phyloP scores from a whole-genome alignment of 2,888 invertebrate genomes.

The Phragmatobia fuliginosa region DNA sequence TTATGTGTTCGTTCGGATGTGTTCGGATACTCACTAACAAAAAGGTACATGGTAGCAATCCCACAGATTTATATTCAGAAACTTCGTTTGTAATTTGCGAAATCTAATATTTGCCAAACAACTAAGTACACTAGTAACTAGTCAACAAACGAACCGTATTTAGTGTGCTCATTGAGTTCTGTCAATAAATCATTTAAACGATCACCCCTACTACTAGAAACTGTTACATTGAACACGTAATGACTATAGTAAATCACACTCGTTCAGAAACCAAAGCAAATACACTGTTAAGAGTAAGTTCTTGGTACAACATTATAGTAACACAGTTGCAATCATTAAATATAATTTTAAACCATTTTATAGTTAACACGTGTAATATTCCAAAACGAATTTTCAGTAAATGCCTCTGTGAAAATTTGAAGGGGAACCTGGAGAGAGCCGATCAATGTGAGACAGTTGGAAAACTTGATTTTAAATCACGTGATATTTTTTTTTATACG shows the following conservation, averaged over 20 bases:
- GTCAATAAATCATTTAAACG: slow-evolving; percentile 9
- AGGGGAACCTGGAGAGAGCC: no score
- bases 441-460: no score
- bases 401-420: no score
- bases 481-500: no score
- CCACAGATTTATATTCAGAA: no score
- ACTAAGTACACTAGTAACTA: background rate
- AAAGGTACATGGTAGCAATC: no score
- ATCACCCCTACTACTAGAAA: slow-evolving; percentile 1
- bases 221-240: background rate
- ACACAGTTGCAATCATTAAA: background rate
- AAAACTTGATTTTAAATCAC: no score
- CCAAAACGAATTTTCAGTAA: no score
- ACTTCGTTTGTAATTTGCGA: no score
- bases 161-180: slow-evolving; percentile 1
- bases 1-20: no score
- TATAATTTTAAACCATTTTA: background rate
- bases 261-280: background rate
- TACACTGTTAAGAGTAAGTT: background rate
- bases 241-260: background rate
- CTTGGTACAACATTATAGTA: background rate
- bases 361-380: background rate
- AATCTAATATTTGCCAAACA: background rate
- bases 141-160: slow-evolving; percentile 5
- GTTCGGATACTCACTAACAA: no score